Evolutionary conservation across 2,797 vertebrate species (phyloP).

Genomic region (Gallirallus australis): DNA sequence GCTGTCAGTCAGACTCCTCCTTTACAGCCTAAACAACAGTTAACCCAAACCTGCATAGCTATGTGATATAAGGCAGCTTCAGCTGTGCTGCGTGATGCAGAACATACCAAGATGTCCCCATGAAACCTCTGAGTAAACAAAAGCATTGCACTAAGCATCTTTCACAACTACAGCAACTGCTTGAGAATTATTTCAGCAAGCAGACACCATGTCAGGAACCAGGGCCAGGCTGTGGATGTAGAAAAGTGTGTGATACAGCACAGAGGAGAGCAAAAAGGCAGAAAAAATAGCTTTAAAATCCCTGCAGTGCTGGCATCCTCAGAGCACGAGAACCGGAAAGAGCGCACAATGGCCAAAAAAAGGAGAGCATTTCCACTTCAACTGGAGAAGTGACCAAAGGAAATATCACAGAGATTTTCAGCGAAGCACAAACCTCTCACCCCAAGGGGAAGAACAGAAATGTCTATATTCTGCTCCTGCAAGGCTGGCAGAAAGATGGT

Average conservation of each 20-base stretch:
- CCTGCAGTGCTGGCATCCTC: not conserved
- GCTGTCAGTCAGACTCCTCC: constrained; percentile 51
- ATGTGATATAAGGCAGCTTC: not conserved
- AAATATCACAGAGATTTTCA: not conserved
- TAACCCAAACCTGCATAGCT: not conserved
- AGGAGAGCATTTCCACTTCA: not conserved
- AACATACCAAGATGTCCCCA: not conserved
- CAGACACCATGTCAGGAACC: not conserved
- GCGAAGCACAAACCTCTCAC: not conserved
- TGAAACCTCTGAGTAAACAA: constrained; percentile 13
- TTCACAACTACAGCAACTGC: not conserved
- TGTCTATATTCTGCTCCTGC: not conserved
- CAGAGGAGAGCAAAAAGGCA: not conserved
- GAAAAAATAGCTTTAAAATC: not conserved
- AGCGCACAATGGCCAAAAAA: not conserved
- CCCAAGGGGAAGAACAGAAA: not conserved
- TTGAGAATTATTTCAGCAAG: not conserved
- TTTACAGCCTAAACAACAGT: constrained; percentile 1
- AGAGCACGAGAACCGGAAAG: rapidly evolving
- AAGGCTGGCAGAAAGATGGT: not conserved
- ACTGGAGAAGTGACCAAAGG: not conserved
- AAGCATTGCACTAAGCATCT: not conserved
- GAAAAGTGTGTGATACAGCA: not conserved
- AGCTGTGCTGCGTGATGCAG: not conserved
- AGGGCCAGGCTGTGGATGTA: not conserved